These are phyloP conservation scores for Acrobeloides nanus DNA, from an alignment of 2,888 invertebrate species.

Conservation along the genomic window DNA sequence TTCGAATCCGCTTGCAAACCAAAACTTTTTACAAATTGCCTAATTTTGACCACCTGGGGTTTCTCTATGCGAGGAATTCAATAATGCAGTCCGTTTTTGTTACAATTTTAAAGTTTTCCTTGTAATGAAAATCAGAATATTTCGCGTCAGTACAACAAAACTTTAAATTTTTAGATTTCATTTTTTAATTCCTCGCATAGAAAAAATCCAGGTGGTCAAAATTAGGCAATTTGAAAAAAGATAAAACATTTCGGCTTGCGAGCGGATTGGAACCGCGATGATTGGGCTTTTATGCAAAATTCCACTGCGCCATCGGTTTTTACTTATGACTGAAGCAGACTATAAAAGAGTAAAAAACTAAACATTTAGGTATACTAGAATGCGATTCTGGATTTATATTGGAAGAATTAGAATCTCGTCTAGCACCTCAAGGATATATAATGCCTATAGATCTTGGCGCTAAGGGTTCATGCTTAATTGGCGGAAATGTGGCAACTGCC, in stretches of 20 bases:
- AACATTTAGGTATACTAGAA: constrained; percentile 50
- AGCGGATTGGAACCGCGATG: not conserved
- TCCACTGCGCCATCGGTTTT: not conserved
- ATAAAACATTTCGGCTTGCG: not conserved
- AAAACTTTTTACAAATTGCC: not conserved
- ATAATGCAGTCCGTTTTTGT: no score
- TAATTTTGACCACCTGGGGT: no score
- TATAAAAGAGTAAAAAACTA: constrained; percentile 2
- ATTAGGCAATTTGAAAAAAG: constrained; percentile 1
- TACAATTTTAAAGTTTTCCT: no score
- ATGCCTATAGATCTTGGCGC: constrained; percentile 95
- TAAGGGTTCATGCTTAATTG: constrained; percentile 71
- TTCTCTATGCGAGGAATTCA: no score
- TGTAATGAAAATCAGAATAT: no score
- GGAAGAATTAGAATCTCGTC: constrained; percentile 72
- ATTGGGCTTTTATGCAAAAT: not conserved
- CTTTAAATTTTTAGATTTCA: no score
- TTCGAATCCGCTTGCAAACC: not conserved
- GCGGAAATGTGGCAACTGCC: constrained; percentile 90
- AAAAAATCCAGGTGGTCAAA: no score
- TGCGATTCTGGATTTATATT: constrained; percentile 91
- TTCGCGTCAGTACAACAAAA: no score
- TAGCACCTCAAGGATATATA: constrained; percentile 70
- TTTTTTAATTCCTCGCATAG: no score
- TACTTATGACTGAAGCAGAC: no score